Conservation (phyloP, 2,888 invertebrate species). For the Andrena dorsata region DNA sequence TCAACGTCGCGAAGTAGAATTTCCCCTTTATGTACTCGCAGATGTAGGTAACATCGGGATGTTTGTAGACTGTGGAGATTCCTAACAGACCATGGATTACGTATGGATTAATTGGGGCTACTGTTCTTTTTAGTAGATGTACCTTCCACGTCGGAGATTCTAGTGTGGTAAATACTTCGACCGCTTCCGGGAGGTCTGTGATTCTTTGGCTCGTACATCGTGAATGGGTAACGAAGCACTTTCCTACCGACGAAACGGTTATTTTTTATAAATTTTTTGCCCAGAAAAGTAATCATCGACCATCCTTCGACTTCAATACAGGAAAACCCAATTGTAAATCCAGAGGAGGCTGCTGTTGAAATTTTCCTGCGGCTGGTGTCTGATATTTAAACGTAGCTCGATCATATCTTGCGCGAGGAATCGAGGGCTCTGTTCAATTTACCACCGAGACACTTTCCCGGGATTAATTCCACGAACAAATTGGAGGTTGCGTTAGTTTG, state of each 20-base stretch:
- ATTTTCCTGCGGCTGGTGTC: not conserved
- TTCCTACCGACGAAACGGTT: not conserved
- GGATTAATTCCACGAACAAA: not conserved
- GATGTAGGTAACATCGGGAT: constrained; percentile 74
- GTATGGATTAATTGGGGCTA: not conserved
- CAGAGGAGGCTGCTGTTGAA: not conserved
- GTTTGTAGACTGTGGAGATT: constrained; percentile 65
- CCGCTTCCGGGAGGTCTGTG: not conserved
- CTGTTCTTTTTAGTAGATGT: not conserved
- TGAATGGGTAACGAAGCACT: not conserved
- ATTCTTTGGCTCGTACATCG: constrained; percentile 32
- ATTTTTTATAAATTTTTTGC: not conserved
- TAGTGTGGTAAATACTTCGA: constrained; percentile 6
- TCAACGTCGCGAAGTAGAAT: constrained; percentile 95
- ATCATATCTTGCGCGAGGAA: constrained; percentile 19
- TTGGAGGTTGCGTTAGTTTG: not conserved
- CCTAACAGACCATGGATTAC: constrained; percentile 17
- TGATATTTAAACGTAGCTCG: not conserved
- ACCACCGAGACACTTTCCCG: not conserved
- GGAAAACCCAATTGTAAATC: constrained; percentile 3
- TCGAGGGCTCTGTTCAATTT: not conserved
- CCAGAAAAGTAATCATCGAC: not conserved
- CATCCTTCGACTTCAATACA: constrained; percentile 1
- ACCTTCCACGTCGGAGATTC: constrained; percentile 44
- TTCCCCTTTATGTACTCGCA: constrained; percentile 77